Evolutionary conservation across 2,113 vertebrate genomes (phyloP).

Genomic region (Psettodes erumei): DNA sequence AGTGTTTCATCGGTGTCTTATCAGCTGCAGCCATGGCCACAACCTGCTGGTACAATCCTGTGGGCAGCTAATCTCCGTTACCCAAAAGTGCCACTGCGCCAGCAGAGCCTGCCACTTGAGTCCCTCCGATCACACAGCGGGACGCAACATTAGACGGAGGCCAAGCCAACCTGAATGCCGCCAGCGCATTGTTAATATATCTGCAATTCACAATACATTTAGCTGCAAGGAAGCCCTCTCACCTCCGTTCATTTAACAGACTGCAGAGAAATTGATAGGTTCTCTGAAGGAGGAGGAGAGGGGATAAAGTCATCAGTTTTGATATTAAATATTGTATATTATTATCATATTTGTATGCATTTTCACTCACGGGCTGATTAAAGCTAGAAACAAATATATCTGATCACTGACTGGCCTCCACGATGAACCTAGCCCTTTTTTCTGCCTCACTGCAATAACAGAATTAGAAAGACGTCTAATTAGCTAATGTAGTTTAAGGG

Average conservation of each 20-base stretch:
- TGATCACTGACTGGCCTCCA: slow-evolving; percentile 5
- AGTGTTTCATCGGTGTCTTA: slow-evolving; percentile 73
- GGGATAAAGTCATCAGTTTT: not conserved
- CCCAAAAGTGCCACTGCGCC: slow-evolving; percentile 23
- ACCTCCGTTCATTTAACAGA: not conserved
- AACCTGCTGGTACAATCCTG: slow-evolving; percentile 56
- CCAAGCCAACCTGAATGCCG: slow-evolving; percentile 11
- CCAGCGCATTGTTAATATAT: no score
- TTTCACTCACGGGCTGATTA: not conserved
- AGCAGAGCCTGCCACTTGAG: slow-evolving; percentile 16
- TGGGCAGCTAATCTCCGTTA: slow-evolving; percentile 63
- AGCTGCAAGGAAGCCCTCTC: not conserved
- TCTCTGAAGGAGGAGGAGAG: not conserved
- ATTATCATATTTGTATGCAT: not conserved
- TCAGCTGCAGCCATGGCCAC: slow-evolving; percentile 72
- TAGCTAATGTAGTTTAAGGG: slow-evolving; percentile 57
- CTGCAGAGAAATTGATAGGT: not conserved
- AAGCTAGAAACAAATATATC: not conserved
- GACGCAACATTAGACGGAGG: not conserved
- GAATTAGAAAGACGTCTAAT: slow-evolving; percentile 50
- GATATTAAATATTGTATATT: not conserved
- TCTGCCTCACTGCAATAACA: not conserved
- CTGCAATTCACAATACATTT: not conserved
- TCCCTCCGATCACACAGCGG: not conserved
- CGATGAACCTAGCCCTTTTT: not conserved